A percentile compares a stretch with the other conserved stretches of the same genome.
Conservation (phyloP, 2,113 vertebrate genomes). For the Actenoides lindsayi region DNA sequence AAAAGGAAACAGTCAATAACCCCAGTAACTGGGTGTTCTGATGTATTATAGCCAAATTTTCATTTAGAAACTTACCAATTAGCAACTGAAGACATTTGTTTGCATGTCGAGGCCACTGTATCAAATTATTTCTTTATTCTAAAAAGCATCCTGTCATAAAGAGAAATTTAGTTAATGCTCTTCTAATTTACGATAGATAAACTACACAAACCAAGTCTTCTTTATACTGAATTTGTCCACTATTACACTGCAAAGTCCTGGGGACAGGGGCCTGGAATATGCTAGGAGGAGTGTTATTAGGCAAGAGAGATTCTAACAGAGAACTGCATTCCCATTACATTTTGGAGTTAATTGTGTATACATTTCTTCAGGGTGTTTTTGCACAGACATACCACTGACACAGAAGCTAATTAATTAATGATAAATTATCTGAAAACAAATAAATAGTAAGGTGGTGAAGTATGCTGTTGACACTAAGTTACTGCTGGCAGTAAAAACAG, state of each 20-base stretch:
- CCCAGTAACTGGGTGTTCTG: neutral
- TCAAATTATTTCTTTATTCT: neutral
- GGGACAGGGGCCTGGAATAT: neutral
- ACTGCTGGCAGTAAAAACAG: neutral
- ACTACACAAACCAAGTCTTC: neutral
- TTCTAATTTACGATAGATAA: neutral
- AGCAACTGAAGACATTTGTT: neutral
- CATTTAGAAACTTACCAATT: neutral
- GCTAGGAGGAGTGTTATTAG: neutral
- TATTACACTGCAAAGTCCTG: neutral
- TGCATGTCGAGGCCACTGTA: fast-evolving
- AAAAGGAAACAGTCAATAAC: neutral
- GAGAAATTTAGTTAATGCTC: neutral
- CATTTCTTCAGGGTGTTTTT: neutral
- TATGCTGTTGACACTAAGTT: neutral
- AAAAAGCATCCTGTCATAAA: neutral
- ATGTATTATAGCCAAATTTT: neutral
- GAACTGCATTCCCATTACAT: neutral
- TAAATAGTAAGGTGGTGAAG: neutral
- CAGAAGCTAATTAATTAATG: neutral
- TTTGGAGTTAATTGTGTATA: neutral
- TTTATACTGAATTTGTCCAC: neutral
- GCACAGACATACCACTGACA: neutral
- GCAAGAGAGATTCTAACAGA: neutral
- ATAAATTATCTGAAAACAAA: neutral